Evolutionary conservation across 2,797 vertebrate species (phyloP).

Genomic region (Alosa sapidissima): DNA sequence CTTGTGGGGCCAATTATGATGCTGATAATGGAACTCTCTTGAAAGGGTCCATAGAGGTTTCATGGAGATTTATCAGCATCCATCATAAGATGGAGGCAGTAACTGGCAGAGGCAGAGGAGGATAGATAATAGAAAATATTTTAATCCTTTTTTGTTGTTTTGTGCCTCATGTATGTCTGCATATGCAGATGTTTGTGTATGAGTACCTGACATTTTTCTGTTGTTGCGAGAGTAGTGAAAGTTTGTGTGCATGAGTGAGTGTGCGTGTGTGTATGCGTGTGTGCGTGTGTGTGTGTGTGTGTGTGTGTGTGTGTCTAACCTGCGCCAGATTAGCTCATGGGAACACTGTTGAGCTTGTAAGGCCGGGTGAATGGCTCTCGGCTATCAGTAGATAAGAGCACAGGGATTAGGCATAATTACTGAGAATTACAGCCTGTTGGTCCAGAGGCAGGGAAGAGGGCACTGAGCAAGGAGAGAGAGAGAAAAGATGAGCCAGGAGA

Average conservation of each 20-base stretch:
- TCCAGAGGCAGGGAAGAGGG: background rate
- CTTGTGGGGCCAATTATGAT: too few relatives aligned
- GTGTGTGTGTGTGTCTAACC: background rate
- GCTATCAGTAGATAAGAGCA: constrained; percentile 41
- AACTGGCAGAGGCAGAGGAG: background rate
- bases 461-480: constrained; percentile 5
- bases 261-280: background rate
- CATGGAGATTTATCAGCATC: background rate
- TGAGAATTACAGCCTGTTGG: constrained; percentile 41
- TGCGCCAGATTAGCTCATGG: constrained; percentile 36
- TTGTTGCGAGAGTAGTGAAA: background rate
- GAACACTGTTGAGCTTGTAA: constrained; percentile 31
- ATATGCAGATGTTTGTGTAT: background rate
- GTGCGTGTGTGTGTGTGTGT: background rate
- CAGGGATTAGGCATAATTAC: constrained; percentile 43
- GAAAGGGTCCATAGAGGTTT: too few relatives aligned
- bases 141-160: background rate
- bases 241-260: background rate
- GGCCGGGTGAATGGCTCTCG: constrained; percentile 36
- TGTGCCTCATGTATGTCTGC: background rate
- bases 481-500: constrained; percentile 26
- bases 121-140: background rate
- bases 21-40: too few relatives aligned
- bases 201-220: background rate
- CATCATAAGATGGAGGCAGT: background rate